A percentile compares a stretch with the other conserved stretches of the same genome.
Conservation (phyloP, 2,797 vertebrate genomes). For the Mormyrus hasselquistii region DNA sequence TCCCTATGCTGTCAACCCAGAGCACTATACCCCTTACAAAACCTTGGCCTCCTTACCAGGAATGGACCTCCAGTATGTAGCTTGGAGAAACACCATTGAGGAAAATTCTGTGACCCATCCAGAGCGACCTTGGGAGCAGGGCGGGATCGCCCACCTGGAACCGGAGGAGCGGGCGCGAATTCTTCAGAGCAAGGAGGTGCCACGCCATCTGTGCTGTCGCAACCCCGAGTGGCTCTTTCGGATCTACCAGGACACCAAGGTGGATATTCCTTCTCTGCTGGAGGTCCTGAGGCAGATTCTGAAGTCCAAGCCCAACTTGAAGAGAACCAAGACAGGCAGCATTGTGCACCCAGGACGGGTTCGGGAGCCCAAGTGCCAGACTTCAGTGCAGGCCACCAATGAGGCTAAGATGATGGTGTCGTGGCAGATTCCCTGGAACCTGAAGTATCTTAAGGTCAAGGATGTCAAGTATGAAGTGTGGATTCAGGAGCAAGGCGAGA, state of each 20-base stretch:
- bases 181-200: slow-evolving; percentile 78
- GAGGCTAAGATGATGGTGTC: slow-evolving; percentile 85
- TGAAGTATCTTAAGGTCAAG: slow-evolving; percentile 88
- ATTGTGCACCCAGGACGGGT: slow-evolving; percentile 88
- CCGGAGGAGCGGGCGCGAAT: slow-evolving; percentile 82
- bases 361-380: slow-evolving; percentile 81
- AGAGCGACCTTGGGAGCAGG: slow-evolving; percentile 89
- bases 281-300: slow-evolving; percentile 69
- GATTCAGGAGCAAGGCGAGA: slow-evolving; percentile 98
- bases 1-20: slow-evolving; percentile 87
- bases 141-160: slow-evolving; percentile 83
- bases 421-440: slow-evolving; percentile 97
- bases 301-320: slow-evolving; percentile 67
- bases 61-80: slow-evolving; percentile 93
- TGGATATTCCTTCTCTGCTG: slow-evolving; percentile 82
- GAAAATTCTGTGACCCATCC: slow-evolving; percentile 81
- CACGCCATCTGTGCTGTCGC: slow-evolving; percentile 86
- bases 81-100: slow-evolving; percentile 79
- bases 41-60: slow-evolving; percentile 83
- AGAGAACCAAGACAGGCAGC: slow-evolving; percentile 66
- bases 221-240: slow-evolving; percentile 97
- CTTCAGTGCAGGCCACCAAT: slow-evolving; percentile 75
- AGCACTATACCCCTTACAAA: slow-evolving; percentile 95
- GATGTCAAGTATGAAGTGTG: slow-evolving; percentile 97
- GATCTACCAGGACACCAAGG: slow-evolving; percentile 92